phyloP scores from a whole-genome alignment of 2,113 vertebrate genomes.

The Sphaerodactylus townsendi region DNA sequence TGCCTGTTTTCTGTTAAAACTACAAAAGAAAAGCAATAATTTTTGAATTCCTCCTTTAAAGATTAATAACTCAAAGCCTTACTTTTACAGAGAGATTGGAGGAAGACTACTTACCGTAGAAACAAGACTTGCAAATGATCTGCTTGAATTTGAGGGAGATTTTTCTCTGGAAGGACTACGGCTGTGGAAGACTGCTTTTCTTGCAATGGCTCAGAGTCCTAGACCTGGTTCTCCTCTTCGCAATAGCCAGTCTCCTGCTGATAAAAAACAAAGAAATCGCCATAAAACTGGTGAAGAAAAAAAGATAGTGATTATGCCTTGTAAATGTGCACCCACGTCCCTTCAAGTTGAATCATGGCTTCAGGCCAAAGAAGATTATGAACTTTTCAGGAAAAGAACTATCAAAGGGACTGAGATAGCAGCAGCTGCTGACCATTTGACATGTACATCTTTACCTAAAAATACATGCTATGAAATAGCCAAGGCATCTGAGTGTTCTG shows the following conservation, averaged over 20 bases:
- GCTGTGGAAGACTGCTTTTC: conserved; percentile 96
- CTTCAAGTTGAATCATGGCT: conserved; percentile 92
- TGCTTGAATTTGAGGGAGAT: conserved; percentile 91
- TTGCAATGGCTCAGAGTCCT: conserved; percentile 87
- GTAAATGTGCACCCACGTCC: conserved; percentile 89
- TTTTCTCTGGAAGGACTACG: conserved; percentile 91
- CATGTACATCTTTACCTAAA: conserved; percentile 54
- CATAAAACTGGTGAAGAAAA: conserved; percentile 79
- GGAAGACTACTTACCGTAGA: conserved; percentile 87
- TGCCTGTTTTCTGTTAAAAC: background rate
- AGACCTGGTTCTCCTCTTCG: conserved; percentile 75
- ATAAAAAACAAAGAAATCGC: conserved; percentile 66
- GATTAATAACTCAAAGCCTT: conserved; percentile 53
- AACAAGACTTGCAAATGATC: conserved; percentile 86
- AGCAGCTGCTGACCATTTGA: conserved; percentile 61
- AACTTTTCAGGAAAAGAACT: conserved; percentile 81
- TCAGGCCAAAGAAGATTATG: conserved; percentile 91
- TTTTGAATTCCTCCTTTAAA: conserved; percentile 42
- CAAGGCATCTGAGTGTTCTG: conserved; percentile 64
- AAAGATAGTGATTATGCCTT: conserved; percentile 93
- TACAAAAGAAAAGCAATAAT: background rate
- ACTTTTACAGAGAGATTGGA: conserved; percentile 87
- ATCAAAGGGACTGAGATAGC: conserved; percentile 57
- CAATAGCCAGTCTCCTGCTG: conserved; percentile 60
- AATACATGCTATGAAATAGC: conserved; percentile 57